Evolutionary conservation across 2,113 vertebrate genomes (phyloP).

Genomic region (Indicator indicator): DNA sequence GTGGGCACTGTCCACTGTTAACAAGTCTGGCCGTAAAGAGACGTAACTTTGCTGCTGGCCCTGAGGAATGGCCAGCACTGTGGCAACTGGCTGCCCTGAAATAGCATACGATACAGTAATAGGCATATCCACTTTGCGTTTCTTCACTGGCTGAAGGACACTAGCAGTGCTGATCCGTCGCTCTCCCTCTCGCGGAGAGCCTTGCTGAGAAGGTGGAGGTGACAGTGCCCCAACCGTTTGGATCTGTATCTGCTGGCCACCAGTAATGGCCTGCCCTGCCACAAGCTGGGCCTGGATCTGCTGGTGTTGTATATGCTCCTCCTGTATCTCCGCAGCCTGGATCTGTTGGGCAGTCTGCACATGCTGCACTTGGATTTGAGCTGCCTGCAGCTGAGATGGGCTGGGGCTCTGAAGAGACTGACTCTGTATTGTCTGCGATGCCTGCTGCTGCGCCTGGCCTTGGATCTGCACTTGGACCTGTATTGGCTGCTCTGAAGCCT

Average conservation of each 20-base stretch:
- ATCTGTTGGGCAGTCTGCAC: conserved; percentile 88
- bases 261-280: conserved; percentile 86
- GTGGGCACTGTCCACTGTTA: conserved; percentile 98
- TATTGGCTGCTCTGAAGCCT: conserved; percentile 90
- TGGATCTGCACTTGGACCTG: conserved; percentile 98
- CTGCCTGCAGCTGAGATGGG: conserved; percentile 87
- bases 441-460: conserved; percentile 87
- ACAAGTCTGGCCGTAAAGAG: conserved; percentile 94
- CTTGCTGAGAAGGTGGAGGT: conserved; percentile 85
- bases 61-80: conserved; percentile 95
- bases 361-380: conserved; percentile 86
- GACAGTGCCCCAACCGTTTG: conserved; percentile 93
- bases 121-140: conserved; percentile 97
- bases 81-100: conserved; percentile 95
- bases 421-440: conserved; percentile 81
- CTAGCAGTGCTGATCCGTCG: conserved; percentile 85
- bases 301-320: conserved; percentile 93
- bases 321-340: conserved; percentile 91
- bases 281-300: conserved; percentile 97
- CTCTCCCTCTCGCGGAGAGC: conserved; percentile 90
- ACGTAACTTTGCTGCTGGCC: conserved; percentile 97
- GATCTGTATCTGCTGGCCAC: conserved; percentile 96
- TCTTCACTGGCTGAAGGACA: conserved; percentile 97
- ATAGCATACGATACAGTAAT: conserved; percentile 95
- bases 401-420: conserved; percentile 85